A percentile compares a stretch with the other conserved stretches of the same genome.
Conservation (phyloP, 2,113 vertebrate genomes). For the Callospermophilus lateralis region DNA sequence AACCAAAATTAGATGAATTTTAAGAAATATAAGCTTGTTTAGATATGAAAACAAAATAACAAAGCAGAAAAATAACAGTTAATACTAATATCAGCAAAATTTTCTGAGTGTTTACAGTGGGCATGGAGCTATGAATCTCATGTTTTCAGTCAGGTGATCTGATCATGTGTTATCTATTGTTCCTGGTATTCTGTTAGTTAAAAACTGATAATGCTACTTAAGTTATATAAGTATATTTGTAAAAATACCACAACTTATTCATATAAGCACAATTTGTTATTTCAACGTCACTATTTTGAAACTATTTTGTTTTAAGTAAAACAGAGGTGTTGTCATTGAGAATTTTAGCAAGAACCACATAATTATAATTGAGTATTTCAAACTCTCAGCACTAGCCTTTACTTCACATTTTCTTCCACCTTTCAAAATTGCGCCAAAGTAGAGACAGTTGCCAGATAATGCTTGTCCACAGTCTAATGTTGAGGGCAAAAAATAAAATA, state of each 20-base stretch:
- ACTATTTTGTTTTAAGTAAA: conserved; percentile 45
- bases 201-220: not conserved
- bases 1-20: conserved; percentile 30
- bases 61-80: not conserved
- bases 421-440: not conserved
- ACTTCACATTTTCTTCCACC: not conserved
- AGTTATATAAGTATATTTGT: conserved; percentile 41
- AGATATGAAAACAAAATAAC: not conserved
- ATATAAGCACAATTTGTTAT: not conserved
- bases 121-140: not conserved
- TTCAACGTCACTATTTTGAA: conserved; percentile 8
- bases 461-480: not conserved
- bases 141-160: not conserved
- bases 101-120: not conserved
- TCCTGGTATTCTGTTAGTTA: not conserved
- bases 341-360: not conserved
- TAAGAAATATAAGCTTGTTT: not conserved
- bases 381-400: not conserved
- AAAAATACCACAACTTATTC: not conserved
- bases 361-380: not conserved
- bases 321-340: conserved; percentile 1
- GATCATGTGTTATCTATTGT: not conserved
- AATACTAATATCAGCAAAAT: not conserved
- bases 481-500: not conserved
- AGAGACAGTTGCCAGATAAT: not conserved